These are phyloP conservation scores for Thalassoma bifasciatum DNA, from an alignment of 2,113 vertebrate species.

Conservation along the genomic window DNA sequence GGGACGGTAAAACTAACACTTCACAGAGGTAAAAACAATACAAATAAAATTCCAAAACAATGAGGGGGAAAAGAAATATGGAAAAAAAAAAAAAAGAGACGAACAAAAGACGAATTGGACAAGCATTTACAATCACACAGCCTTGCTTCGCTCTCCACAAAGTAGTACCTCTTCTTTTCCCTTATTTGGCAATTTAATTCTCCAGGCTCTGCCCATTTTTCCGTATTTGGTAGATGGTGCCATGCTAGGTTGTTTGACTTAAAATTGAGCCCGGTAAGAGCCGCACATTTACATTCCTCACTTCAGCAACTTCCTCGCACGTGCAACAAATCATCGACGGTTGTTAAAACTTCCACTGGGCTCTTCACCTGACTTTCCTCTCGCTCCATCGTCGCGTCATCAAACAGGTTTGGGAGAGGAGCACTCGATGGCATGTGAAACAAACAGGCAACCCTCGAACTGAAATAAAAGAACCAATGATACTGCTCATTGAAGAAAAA, in stretches of 20 bases:
- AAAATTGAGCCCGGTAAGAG: constrained; percentile 3
- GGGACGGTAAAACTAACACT: constrained; percentile 77
- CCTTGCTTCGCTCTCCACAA: constrained; percentile 37
- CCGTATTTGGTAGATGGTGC: constrained; percentile 56
- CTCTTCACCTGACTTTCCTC: constrained; percentile 11
- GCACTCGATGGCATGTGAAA: constrained; percentile 11
- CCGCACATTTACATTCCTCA: constrained; percentile 37
- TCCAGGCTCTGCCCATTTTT: constrained; percentile 20
- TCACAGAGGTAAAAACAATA: constrained; percentile 67
- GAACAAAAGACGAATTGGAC: constrained; percentile 61
- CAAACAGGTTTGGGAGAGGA: constrained; percentile 30
- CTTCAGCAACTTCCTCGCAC: neutral
- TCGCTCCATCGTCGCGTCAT: constrained; percentile 4
- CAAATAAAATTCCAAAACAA: constrained; percentile 13
- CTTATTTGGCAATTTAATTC: constrained; percentile 33
- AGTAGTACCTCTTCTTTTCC: constrained; percentile 31
- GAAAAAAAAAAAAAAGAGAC: constrained; percentile 50
- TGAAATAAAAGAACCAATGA: neutral
- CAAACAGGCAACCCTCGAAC: constrained; percentile 22
- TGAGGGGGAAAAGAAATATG: constrained; percentile 30
- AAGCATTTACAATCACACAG: constrained; percentile 72
- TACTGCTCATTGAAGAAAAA: neutral
- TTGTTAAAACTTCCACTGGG: too few species aligned
- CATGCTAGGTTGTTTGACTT: constrained; percentile 2
- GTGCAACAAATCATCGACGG: too few species aligned